Evolutionary conservation across 1,140 invertebrate genomes (phyloP), one percentile per base, ranked within the genome.

Genomic region (Dinothrombium tinctorium): DNA sequence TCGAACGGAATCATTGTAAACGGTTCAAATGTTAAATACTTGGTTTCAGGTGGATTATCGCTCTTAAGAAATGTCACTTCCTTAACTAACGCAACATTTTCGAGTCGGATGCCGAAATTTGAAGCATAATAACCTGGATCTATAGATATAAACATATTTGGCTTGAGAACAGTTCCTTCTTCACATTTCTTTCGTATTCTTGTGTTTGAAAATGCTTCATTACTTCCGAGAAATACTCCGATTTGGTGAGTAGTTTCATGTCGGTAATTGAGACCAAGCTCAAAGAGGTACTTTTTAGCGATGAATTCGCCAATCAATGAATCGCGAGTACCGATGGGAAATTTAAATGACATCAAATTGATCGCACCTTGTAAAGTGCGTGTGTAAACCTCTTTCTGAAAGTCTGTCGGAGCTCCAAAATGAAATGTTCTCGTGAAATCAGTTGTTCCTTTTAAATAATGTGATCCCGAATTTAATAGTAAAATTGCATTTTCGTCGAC

Each of bases 171-270:
- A 7, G 78, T 75, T 56, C 83, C 72, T 43, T 53, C 69, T 1
- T 73, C 71, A 58, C 71, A 69, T 5, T 64, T 59, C 24, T n/a
- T n/a, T n/a, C n/a, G n/a, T n/a, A n/a, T n/a, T n/a, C n/a, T n/a
- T n/a, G n/a, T n/a, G n/a, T n/a, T n/a, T n/a, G n/a, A n/a, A n/a
- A n/a, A n/a, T n/a, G n/a, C 80, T 64, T 98, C 90, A 59, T 98
- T 92, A 9, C 98, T 90, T 63, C 92, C 90, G 14, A 98, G 65
- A 61, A 78, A 95, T 37, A 79, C 69, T 3, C 92, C 92, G 46
- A 98, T 76, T 7, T 92, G 90, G 59, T 98, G 92, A 0, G 90
- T 86, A 19, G 92, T 96, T 15, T 90, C 90, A 60, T 99, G 92
- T 1, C 69, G 67, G 61, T 95, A 98, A 62, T 98, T 82, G 29